These are phyloP conservation scores for Sitta europaea DNA, from an alignment of 2,113 vertebrate genomes.

Conservation along the genomic window DNA sequence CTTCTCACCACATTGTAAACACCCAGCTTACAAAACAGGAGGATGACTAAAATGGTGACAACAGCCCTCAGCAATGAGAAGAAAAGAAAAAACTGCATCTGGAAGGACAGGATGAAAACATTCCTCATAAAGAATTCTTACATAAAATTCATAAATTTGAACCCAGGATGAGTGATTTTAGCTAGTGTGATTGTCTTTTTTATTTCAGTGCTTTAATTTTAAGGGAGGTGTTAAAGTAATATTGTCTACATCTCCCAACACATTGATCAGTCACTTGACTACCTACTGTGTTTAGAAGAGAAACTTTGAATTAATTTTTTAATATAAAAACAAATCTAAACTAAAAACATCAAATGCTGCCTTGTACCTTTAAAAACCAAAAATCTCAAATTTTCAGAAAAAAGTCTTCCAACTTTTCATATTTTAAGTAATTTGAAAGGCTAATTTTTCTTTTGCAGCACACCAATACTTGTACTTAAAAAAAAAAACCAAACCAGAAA, in stretches of 20 bases:
- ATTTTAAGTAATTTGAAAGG: too few species aligned
- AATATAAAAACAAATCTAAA: neutral
- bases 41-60: constrained; percentile 41
- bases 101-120: neutral
- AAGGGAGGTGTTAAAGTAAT: accelerated
- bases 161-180: neutral
- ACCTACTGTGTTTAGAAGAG: neutral
- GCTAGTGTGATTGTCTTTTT: neutral
- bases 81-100: neutral
- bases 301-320: neutral
- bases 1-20: constrained; percentile 36
- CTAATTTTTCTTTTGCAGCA: neutral
- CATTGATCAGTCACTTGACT: accelerated
- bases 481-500: neutral
- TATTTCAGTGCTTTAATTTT: neutral
- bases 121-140: neutral
- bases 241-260: neutral
- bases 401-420: too few species aligned
- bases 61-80: neutral
- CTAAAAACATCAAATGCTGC: neutral
- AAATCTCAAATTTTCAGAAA: neutral
- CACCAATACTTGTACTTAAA: neutral
- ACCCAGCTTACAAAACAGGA: constrained; percentile 43
- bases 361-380: neutral
- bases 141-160: neutral